Conservation (phyloP, 64 coral and sea anemone genomes). For the Dendrophyllia cribrosa region DNA sequence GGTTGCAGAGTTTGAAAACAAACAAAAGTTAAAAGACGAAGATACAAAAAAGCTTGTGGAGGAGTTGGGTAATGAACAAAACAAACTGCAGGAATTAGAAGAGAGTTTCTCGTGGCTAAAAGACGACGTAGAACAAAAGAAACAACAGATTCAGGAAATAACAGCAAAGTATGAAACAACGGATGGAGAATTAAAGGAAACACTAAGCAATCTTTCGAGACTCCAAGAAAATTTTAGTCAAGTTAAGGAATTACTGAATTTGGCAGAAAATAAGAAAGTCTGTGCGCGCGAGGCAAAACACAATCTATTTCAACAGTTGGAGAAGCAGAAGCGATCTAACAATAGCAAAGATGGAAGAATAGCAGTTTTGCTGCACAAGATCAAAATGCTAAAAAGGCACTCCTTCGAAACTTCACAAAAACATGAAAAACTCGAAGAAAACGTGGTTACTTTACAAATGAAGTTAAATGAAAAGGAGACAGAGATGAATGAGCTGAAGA, state of each 20-base stretch:
- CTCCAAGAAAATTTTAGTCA: background rate
- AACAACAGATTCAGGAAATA: background rate
- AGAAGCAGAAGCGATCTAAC: background rate
- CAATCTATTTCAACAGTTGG: conserved; percentile 5
- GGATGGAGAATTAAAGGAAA: background rate
- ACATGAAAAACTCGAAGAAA: conserved; percentile 42
- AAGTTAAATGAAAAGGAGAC: conserved; percentile 15
- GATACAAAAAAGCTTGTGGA: background rate
- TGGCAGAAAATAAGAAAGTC: background rate
- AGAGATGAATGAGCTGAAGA: background rate
- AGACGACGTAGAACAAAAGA: background rate
- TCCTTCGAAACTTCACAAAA: conserved; percentile 15
- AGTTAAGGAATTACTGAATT: background rate
- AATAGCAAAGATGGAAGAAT: conserved; percentile 7
- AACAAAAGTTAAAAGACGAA: background rate
- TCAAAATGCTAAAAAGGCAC: conserved; percentile 26
- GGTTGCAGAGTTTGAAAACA: background rate
- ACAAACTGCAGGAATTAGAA: background rate
- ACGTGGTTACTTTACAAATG: conserved; percentile 13
- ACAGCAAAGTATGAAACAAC: background rate
- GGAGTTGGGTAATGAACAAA: background rate
- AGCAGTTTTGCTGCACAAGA: conserved; percentile 2
- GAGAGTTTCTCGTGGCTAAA: background rate
- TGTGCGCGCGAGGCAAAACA: background rate
- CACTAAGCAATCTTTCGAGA: background rate